phyloP scores from a whole-genome alignment of 2,113 vertebrate species.

The Indicator maculatus region DNA sequence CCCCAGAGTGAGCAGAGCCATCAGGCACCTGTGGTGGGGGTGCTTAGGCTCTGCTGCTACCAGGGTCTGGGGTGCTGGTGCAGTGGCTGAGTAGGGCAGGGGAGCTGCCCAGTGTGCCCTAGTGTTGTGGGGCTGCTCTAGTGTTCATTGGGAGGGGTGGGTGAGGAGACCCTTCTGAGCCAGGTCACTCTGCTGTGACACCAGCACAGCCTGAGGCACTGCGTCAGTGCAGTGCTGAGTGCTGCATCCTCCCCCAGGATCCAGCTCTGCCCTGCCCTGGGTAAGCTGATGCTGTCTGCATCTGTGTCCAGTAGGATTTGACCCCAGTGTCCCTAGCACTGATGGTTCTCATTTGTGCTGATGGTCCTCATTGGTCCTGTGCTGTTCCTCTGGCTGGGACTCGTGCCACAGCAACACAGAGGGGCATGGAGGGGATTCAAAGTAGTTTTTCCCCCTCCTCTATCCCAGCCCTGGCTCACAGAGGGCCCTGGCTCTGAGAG shows the following conservation, averaged over 20 bases:
- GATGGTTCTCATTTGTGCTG: no score
- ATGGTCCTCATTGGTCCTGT: neutral
- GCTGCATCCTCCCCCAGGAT: fast-evolving
- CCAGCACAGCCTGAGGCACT: neutral
- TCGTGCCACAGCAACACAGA: neutral
- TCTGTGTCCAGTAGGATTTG: neutral
- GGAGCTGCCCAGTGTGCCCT: fast-evolving
- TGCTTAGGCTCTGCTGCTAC: fast-evolving
- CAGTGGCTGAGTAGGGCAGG: fast-evolving
- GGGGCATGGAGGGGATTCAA: fast-evolving
- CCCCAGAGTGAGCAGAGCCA: fast-evolving
- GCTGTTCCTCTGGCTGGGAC: fast-evolving
- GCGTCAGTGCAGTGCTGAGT: fast-evolving
- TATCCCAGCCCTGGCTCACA: fast-evolving
- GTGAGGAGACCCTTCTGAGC: neutral
- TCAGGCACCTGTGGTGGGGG: fast-evolving
- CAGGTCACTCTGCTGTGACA: no score
- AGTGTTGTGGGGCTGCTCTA: neutral
- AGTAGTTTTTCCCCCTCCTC: neutral
- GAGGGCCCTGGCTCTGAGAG: neutral
- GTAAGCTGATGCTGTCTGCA: neutral
- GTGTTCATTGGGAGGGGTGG: neutral
- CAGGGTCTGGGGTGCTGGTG: fast-evolving
- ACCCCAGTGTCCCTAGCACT: fast-evolving
- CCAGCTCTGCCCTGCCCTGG: neutral